Evolutionary conservation across 2,113 vertebrate species (phyloP).

Genomic region (Centropristis striata): DNA sequence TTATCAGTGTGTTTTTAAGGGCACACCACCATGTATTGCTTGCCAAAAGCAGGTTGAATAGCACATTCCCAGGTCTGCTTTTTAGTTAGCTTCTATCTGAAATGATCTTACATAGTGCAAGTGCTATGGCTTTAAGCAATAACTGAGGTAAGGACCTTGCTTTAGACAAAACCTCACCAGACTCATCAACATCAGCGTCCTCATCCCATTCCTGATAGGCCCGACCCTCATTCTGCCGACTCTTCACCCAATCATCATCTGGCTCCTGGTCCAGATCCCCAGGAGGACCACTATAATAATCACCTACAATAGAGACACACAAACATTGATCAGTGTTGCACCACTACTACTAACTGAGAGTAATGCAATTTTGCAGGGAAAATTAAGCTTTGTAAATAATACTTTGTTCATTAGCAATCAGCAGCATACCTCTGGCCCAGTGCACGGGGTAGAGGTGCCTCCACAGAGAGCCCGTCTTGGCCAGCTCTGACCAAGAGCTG

Average conservation of each 20-base stretch:
- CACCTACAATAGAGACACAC: constrained; percentile 80
- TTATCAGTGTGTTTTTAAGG: background rate
- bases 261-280: constrained; percentile 90
- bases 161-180: constrained; percentile 84
- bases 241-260: constrained; percentile 93
- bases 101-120: background rate
- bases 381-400: background rate
- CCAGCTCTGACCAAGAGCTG: constrained; percentile 91
- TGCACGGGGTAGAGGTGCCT: constrained; percentile 95
- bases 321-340: background rate
- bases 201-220: constrained; percentile 98
- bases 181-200: constrained; percentile 97
- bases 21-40: background rate
- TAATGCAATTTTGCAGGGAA: background rate
- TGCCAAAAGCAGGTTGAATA: background rate
- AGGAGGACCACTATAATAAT: constrained; percentile 91
- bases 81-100: background rate
- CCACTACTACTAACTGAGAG: background rate
- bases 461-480: constrained; percentile 95
- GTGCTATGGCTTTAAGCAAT: background rate
- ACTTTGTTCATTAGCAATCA: background rate
- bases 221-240: constrained; percentile 90
- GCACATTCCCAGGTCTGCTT: background rate
- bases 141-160: background rate
- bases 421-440: constrained; percentile 93